These are phyloP conservation scores for Acanthoscelides obtectus DNA, from an alignment of 2,888 invertebrate species.

Conservation along the genomic window DNA sequence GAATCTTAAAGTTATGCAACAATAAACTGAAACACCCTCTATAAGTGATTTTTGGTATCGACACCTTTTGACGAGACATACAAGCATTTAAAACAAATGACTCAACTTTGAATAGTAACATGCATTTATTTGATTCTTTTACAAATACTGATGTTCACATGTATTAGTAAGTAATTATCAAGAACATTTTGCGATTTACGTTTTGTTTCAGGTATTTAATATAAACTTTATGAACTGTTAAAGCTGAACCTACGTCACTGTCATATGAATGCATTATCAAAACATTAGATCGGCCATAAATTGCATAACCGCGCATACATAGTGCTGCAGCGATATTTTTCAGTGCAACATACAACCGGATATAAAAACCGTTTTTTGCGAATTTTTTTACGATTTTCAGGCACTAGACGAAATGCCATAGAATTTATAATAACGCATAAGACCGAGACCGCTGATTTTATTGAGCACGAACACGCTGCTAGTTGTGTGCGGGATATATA, in stretches of 20 bases:
- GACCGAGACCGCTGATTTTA: not conserved
- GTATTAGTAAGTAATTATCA: too few species aligned
- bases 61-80: too few species aligned
- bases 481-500: not conserved
- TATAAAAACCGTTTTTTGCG: not conserved
- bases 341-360: not conserved
- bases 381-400: not conserved
- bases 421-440: not conserved
- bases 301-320: not conserved
- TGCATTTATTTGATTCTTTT: too few species aligned
- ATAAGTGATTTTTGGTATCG: too few species aligned
- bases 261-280: not conserved
- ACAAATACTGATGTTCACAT: too few species aligned
- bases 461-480: not conserved
- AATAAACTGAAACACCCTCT: too few species aligned
- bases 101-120: too few species aligned
- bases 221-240: too few species aligned
- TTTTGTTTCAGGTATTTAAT: too few species aligned
- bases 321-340: not conserved
- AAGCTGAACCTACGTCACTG: not conserved
- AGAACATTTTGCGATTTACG: too few species aligned
- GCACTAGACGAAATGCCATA: not conserved
- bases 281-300: not conserved
- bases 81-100: too few species aligned
- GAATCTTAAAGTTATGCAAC: too few species aligned